Evolutionary conservation across 2,888 invertebrate genomes (phyloP).

Genomic region (Xestoiulus laeticollis): DNA sequence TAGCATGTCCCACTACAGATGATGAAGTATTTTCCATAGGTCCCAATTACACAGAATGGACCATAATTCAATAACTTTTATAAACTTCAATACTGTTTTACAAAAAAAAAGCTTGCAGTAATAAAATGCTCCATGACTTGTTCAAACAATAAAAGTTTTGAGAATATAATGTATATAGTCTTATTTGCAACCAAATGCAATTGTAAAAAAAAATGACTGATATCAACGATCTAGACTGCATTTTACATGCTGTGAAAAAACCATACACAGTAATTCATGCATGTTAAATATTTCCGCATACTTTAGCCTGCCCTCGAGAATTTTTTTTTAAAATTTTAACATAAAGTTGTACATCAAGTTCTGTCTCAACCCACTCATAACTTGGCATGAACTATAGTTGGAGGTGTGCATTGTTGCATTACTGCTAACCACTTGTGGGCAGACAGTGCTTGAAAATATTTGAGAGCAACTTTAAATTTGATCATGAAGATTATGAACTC

Average conservation of each 20-base stretch:
- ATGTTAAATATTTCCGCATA: neutral
- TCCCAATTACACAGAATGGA: no score
- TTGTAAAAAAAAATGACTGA: neutral
- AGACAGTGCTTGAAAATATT: neutral
- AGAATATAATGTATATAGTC: neutral
- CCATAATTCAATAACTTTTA: no score
- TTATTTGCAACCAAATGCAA: neutral
- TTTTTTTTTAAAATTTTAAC: neutral
- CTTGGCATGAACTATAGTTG: conserved; percentile 27
- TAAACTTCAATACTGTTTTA: no score
- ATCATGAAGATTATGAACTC: neutral
- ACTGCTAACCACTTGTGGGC: neutral
- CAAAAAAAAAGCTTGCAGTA: no score
- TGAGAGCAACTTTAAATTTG: neutral
- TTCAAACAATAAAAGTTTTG: neutral
- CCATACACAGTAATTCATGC: neutral
- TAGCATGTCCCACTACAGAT: no score
- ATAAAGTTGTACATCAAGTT: conserved; percentile 20
- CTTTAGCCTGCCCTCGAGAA: neutral
- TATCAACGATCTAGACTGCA: neutral
- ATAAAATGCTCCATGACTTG: no score
- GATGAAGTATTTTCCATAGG: no score
- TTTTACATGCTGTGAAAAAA: neutral
- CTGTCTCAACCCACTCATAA: conserved; percentile 3
- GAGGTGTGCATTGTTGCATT: neutral